A percentile compares a stretch with the other conserved stretches of the same genome.
phyloP scores from a whole-genome alignment of 2,888 invertebrate species.

The Melinaea marsaeus region DNA sequence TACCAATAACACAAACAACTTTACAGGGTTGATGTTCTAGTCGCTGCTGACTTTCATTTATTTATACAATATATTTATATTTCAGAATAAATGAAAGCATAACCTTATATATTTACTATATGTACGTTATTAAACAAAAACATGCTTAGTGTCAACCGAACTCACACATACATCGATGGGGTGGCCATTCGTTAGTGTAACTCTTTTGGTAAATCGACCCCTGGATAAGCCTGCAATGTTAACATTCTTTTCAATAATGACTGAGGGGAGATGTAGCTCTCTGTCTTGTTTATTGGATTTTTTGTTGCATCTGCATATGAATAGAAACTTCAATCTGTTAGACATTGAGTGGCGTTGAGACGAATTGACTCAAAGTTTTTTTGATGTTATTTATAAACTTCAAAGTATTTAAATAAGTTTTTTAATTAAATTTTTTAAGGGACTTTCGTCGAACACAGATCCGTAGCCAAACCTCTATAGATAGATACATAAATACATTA shows the following conservation, averaged over 20 bases:
- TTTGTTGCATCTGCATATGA: conserved; percentile 78
- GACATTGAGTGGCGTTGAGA: conserved; percentile 57
- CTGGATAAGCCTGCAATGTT: conserved; percentile 71
- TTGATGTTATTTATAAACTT: neutral
- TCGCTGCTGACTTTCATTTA: too few relatives aligned
- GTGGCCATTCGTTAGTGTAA: conserved; percentile 74
- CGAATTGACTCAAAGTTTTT: conserved; percentile 31
- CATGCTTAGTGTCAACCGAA: conserved; percentile 25
- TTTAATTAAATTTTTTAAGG: too few relatives aligned
- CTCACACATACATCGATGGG: conserved; percentile 40
- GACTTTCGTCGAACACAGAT: too few relatives aligned
- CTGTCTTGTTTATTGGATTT: conserved; percentile 77
- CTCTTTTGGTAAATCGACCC: conserved; percentile 77
- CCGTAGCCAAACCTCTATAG: too few relatives aligned
- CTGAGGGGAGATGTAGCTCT: conserved; percentile 66
- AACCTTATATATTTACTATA: neutral
- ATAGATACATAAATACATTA: too few relatives aligned
- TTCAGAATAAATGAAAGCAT: too few relatives aligned
- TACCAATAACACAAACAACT: too few relatives aligned
- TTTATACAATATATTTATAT: too few relatives aligned
- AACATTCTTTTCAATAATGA: conserved; percentile 78
- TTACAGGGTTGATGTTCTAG: too few relatives aligned
- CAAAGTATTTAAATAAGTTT: too few relatives aligned
- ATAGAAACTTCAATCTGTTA: conserved; percentile 71
- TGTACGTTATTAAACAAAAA: neutral